Base-by-base conservation (phyloP, 1,140 invertebrate genomes). In the Galleria mellonella region DNA sequence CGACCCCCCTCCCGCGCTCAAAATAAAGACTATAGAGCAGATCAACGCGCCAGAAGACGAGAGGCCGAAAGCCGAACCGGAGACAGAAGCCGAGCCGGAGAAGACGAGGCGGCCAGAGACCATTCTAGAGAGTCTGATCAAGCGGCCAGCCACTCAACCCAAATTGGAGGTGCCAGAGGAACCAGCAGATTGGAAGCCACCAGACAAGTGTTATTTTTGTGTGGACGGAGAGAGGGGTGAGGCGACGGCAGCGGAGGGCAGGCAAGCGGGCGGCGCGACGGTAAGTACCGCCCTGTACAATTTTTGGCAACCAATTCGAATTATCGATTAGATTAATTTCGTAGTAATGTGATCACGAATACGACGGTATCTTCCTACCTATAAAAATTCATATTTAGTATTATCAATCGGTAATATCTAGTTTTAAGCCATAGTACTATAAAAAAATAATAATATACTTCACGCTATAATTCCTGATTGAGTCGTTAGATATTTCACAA, bases 131-230 rank as follows among this genome's bases (percentile, higher is more conserved):
- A 79, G 68, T 9, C 53, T 88, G 48, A 83, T 86, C 53, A 84
- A 86, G 56, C 68, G 75, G 57, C 88, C 78, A 51, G 84, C 77
- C 17, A 79, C 77, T 8, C 72, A 76, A 46, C 81, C 77, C 7
- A 82, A 81, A 48, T 43, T 81, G 57, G 89, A 88, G 60, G 77
- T 86, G 57, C 36, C 59, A 32, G 76, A 77, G 47, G 77, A 87
- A 43, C 90, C 91, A 12, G 88, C 91, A 75, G 94, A 96, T 82
- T 96, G 94, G 94, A 92, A 91, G 79, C 94, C 94, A 57, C 88
- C 93, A 66, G 92, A 93, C 77, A 94, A 93, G 86, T 96, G 94
- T 86, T 92, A 93, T 89, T 95, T 95, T 86, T 96, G 94, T 88
- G 90, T 92, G 73, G 92, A 94, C 89, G 92, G 92, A 75, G 47